Evolutionary conservation across 2,888 invertebrate species (phyloP), one percentile per base, ranked within the genome.

Genomic region (Octonoba sinensis): DNA sequence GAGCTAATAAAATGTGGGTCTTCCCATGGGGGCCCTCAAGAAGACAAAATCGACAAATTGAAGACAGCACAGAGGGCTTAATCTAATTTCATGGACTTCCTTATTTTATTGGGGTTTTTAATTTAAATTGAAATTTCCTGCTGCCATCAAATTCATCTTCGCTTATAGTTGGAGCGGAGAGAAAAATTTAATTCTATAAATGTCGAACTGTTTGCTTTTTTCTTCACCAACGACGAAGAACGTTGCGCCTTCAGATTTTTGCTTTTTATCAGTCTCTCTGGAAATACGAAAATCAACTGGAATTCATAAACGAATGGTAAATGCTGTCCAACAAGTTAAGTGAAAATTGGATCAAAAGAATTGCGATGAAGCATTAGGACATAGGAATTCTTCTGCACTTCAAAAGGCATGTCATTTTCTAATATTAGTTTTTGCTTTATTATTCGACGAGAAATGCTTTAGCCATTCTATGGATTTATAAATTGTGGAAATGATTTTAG

Each of bases 1-100:
- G 79, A 79, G 79, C 79, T 79, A 79, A 79, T 79, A 79, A 79
- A 79, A 79, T 79, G 73, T 72, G 56, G 79, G 71, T 73, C 79
- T 60, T 36, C 36, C 36, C 36, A 56, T 62, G 67, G 73, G 79
- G 46, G 66, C 66, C 69, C 36, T 64, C 62, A 44, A 46, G 69
- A 66, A 62, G 72, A 62, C 60, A 72, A 46, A 78, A 78, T 78
- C 78, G 79, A 73, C 73, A 79, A 79, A 79, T 79, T 79, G 79
- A 59, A 73, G 73, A 79, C 69, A 79, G 79, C 73, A 62, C 67
- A 47, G 79, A 46, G 47, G 46, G 73, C 79, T 62, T 79, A 79
- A 79, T 79, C 79, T 79, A 79, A 79, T 79, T 79, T 67, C 73
- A 56, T 51, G 36, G 79, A 47, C 73, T 67, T 59, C 62, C 69